A percentile compares a stretch with the other conserved stretches of the same genome.
Conservation (phyloP, 2,888 invertebrate genomes). For the Pseudeuparius sepicola region DNA sequence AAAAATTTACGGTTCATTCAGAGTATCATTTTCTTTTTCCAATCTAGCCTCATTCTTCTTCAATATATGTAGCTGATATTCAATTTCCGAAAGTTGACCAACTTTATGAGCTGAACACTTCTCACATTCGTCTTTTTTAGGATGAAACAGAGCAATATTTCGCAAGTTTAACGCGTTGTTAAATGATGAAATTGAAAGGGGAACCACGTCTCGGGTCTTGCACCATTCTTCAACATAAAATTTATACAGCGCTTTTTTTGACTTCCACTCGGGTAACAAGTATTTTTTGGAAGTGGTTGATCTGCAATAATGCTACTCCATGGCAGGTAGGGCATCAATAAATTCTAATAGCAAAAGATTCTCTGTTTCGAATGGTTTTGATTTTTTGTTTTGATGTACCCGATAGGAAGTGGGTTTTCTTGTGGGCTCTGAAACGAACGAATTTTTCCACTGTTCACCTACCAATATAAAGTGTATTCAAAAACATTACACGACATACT, state of each 20-base stretch:
- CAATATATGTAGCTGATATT: constrained; percentile 11
- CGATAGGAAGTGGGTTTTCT: no score
- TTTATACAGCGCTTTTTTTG: constrained; percentile 7
- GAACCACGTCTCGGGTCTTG: constrained; percentile 3
- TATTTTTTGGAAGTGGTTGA: neutral
- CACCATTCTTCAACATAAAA: constrained; percentile 2
- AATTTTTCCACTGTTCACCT: constrained; percentile 4
- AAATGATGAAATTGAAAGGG: constrained; percentile 10
- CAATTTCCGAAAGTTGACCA: constrained; percentile 12
- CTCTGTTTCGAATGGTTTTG: no score
- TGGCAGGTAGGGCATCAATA: neutral
- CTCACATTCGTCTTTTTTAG: constrained; percentile 19
- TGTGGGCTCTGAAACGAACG: no score
- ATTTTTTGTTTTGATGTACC: no score
- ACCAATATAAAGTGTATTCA: constrained; percentile 5
- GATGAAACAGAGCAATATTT: constrained; percentile 17
- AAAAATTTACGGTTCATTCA: constrained; percentile 9
- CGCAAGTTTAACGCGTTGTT: constrained; percentile 15
- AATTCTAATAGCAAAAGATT: no score
- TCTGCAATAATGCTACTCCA: constrained; percentile 1
- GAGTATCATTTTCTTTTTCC: constrained; percentile 12
- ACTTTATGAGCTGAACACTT: constrained; percentile 15
- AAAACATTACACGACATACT: constrained; percentile 17
- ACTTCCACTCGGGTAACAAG: neutral
- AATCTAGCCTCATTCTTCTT: constrained; percentile 13